Conservation (phyloP, 1,140 invertebrate genomes). For the Megalopta genalis region DNA sequence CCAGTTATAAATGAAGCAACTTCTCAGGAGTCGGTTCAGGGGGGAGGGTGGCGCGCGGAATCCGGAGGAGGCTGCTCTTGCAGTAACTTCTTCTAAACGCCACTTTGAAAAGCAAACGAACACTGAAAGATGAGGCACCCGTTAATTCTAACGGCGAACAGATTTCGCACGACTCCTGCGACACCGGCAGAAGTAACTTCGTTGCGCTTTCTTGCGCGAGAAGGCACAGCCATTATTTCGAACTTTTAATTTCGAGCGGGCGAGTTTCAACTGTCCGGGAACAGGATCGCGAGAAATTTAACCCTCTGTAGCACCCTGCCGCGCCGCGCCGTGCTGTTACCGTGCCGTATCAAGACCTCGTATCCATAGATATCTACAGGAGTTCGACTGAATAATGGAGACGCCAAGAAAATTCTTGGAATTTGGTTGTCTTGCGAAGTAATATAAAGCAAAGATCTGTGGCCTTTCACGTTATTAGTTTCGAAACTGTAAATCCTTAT, state of each 20-base stretch:
- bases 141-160: conserved; percentile 28
- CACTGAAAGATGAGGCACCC: conserved; percentile 29
- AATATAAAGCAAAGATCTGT: no score
- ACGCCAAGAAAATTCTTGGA: no score
- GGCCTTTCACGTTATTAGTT: no score
- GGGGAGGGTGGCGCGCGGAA: not conserved
- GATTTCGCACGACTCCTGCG: conserved; percentile 19
- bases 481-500: no score
- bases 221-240: not conserved
- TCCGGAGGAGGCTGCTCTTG: not conserved
- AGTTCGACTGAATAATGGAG: no score
- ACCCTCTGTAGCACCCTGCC: no score
- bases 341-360: no score
- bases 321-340: no score
- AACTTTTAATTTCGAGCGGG: not conserved
- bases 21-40: conserved; percentile 25
- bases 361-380: no score
- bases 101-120: conserved; percentile 40
- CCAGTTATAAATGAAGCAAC: conserved; percentile 48
- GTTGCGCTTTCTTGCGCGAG: not conserved
- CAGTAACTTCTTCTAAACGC: conserved; percentile 42
- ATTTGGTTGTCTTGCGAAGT: no score
- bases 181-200: not conserved
- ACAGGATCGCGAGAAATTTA: not conserved
- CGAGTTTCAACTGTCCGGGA: not conserved